phyloP scores from a whole-genome alignment of 2,113 vertebrate genomes.

The Typhlomys cinereus region DNA sequence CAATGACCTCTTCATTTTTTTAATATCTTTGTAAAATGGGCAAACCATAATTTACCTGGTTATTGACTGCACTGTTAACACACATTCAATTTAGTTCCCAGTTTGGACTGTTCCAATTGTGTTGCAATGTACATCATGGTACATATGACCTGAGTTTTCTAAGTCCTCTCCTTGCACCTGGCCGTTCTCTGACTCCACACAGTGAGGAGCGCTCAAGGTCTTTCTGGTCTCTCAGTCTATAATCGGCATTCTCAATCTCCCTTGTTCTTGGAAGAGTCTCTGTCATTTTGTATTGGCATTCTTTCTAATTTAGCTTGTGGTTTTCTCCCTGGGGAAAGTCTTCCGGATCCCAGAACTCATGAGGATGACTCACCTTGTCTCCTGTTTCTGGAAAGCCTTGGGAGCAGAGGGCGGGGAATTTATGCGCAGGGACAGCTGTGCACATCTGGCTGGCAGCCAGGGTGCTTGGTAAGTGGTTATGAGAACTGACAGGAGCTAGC shows the following conservation, averaged over 20 bases:
- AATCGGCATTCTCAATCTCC: neutral
- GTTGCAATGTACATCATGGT: neutral
- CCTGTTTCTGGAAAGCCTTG: neutral
- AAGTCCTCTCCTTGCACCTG: neutral
- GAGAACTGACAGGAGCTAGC: neutral
- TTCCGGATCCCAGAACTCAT: neutral
- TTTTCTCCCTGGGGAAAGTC: neutral
- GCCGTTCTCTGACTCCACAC: neutral
- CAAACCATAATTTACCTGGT: neutral
- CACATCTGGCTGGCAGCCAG: neutral
- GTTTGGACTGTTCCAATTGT: neutral
- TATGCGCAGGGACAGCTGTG: no score
- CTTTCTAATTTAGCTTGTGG: constrained; percentile 28
- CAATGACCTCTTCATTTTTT: neutral
- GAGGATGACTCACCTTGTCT: neutral
- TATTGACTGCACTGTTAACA: neutral
- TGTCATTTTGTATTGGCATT: neutral
- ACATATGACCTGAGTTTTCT: neutral
- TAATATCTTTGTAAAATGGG: neutral
- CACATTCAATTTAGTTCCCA: neutral
- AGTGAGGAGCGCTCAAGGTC: neutral
- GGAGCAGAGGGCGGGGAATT: neutral
- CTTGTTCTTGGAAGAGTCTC: constrained; percentile 18
- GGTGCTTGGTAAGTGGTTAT: neutral
- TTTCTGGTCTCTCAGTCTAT: neutral